Percentiles rank a stretch among this genome's conserved stretches.
Evolutionary conservation across 2,797 vertebrate species (phyloP).

Genomic region (Siniperca undulata): DNA sequence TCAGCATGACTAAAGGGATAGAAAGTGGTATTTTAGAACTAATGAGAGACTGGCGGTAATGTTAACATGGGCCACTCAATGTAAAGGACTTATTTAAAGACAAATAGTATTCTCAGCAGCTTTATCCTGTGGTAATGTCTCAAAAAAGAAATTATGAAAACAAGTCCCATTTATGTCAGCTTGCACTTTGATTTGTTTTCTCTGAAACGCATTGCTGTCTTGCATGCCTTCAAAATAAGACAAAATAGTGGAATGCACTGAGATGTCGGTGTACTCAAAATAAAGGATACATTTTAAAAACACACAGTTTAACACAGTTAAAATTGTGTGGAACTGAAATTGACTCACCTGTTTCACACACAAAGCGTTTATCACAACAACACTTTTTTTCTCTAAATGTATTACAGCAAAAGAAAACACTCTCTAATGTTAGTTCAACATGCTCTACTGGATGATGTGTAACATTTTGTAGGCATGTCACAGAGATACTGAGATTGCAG

Average conservation of each 20-base stretch:
- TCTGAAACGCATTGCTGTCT: conserved; percentile 1
- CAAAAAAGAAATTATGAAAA: not conserved
- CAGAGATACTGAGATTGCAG: not conserved
- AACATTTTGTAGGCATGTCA: not conserved
- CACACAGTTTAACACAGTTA: not conserved
- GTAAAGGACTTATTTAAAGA: conserved; percentile 25
- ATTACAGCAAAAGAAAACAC: conserved; percentile 5
- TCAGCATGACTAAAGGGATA: conserved; percentile 32
- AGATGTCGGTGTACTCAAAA: not conserved
- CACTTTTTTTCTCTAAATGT: not conserved
- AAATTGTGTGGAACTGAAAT: conserved; percentile 7
- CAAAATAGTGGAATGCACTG: not conserved
- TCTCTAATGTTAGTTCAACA: conserved; percentile 5
- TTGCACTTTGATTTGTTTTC: not conserved
- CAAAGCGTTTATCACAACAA: not conserved
- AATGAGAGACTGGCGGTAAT: conserved; percentile 25
- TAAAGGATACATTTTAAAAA: not conserved
- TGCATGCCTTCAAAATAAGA: conserved; percentile 12
- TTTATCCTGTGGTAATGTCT: conserved; percentile 11
- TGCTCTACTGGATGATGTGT: not conserved
- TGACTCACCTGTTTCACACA: conserved; percentile 2
- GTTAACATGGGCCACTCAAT: conserved; percentile 26
- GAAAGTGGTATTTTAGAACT: conserved; percentile 22
- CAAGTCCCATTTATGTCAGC: not conserved
- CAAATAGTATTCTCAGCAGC: conserved; percentile 22